Base-by-base conservation (phyloP, 2,888 invertebrate species). In the Achlya flavicornis region DNA sequence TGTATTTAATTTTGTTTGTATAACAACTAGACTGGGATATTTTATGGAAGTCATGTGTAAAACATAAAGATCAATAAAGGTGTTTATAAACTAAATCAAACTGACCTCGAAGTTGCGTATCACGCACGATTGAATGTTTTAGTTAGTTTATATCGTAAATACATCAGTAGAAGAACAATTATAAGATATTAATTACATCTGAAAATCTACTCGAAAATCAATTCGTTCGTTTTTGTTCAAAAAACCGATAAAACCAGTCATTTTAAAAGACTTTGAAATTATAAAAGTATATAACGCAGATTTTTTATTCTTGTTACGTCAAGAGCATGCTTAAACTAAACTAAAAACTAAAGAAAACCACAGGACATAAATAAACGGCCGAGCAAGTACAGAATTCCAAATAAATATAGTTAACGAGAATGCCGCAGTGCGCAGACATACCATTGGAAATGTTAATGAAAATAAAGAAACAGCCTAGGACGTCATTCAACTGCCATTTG, bases 361-460 rank as follows among this genome's bases (percentile, higher is more conserved):
- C 19, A 19, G 16, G 8, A 19, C 53, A 19, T 53, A 53, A 53
- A 53, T 53, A 53, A 53, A 10, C 19, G 53, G 53, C 19, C 53
- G 53, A 14, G 16, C 53, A 53, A 53, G 53, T 53, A 53, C 53
- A 19, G 19, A n/a, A 53, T 53, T n/a, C n/a, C 16, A n/a, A 59
- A n/a, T 38, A 59, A 16, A 59, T 35, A 59, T 59, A 46, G 46
- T 46, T 46, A 16, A 35, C 6, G 32, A 35, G 58, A 35, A 58
- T 59, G 58, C 58, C 58, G 58, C 58, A 59, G 14, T 59, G 58
- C 58, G 58, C 35, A 59, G 58, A 59, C 38, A 59, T 16, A 38
- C 58, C 58, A 59, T 38, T 59, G 3, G 35, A 38, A 59, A 59
- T 59, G 58, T 59, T 16, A 59, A 59, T 59, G 35, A 59, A 59